Evolutionary conservation across 2,888 invertebrate genomes (phyloP).

Genomic region (Macroteleia sp.): DNA sequence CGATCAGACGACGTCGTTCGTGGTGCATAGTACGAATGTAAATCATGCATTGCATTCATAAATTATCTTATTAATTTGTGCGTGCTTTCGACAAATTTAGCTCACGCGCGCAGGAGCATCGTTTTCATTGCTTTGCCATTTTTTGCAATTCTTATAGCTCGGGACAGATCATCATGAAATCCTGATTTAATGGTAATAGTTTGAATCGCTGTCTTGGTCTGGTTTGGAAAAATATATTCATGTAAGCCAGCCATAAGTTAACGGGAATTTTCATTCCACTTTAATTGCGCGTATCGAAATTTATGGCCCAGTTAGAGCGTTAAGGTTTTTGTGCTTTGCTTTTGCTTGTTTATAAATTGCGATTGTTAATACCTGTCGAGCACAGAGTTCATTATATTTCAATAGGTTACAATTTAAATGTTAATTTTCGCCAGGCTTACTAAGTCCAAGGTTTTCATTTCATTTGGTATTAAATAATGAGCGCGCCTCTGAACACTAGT

Average conservation of each 20-base stretch:
- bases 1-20: constrained; percentile 46
- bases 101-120: no score
- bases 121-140: no score
- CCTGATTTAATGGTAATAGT: constrained; percentile 41
- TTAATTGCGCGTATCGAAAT: constrained; percentile 42
- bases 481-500: constrained; percentile 24
- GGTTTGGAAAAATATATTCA: constrained; percentile 32
- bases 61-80: constrained; percentile 56
- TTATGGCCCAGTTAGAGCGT: neutral
- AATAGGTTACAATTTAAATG: constrained; percentile 48
- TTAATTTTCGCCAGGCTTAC: constrained; percentile 24
- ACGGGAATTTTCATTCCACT: constrained; percentile 28
- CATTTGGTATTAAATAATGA: constrained; percentile 50
- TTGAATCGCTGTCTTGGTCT: constrained; percentile 33
- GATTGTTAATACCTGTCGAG: constrained; percentile 6
- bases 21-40: constrained; percentile 47
- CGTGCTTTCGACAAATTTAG: constrained; percentile 40
- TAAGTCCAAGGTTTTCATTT: constrained; percentile 46
- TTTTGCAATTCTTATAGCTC: constrained; percentile 24
- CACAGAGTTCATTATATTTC: constrained; percentile 16
- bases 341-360: constrained; percentile 32
- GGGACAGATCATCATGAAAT: constrained; percentile 19
- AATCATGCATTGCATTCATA: constrained; percentile 53
- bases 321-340: constrained; percentile 5
- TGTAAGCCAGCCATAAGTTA: constrained; percentile 40